Base-by-base conservation (phyloP, 2,113 vertebrate genomes). In the Anoplopoma fimbria region DNA sequence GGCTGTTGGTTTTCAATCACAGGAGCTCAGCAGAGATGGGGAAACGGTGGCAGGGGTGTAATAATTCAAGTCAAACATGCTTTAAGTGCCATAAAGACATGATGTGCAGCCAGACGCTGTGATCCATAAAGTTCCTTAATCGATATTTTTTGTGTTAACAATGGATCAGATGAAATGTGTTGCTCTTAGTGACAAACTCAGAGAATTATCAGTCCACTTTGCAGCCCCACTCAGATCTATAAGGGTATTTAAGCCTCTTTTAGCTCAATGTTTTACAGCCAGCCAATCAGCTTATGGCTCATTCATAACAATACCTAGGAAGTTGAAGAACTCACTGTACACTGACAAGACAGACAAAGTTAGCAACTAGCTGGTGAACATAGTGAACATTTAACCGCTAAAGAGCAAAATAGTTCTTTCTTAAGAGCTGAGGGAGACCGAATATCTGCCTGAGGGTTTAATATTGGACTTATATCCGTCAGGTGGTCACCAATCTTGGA, bases 1-100 rank as follows among this genome's bases (percentile, higher is more conserved):
- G 25, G 55, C 73, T 72, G 75, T 13, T 61, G 63, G 75, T 75
- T 88, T 88, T 91, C 84, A 85, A 85, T 89, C 87, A 84, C 57
- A 27, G 69, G n/a, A 6, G 27, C 72, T 36, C 75, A 83, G 61
- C 64, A n/a, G 60, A 83, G 69, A 81, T 15, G 14, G 72, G 69
- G 7, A 67, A 69, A 12, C 19, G 38, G 45, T 15, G 47, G 49
- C 72, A 60, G 82, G 61, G 42, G 33, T 64, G 75, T 25, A 34
- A 34, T 83, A 72, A 68, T 25, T 75, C 53, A 67, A 82, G 36
- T 49, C 55, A 36, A 57, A 51, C 61, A 36, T 73, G 79, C 45
- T 53, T 71, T 57, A 23, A 75, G 49, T 62, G 67, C 36, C 33
- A 25, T 69, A 33, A 69, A 84, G 74, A 68, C 53, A 47, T 57